phyloP scores from a whole-genome alignment of 2,888 invertebrate genomes.

The Chymomyza fuscimana region DNA sequence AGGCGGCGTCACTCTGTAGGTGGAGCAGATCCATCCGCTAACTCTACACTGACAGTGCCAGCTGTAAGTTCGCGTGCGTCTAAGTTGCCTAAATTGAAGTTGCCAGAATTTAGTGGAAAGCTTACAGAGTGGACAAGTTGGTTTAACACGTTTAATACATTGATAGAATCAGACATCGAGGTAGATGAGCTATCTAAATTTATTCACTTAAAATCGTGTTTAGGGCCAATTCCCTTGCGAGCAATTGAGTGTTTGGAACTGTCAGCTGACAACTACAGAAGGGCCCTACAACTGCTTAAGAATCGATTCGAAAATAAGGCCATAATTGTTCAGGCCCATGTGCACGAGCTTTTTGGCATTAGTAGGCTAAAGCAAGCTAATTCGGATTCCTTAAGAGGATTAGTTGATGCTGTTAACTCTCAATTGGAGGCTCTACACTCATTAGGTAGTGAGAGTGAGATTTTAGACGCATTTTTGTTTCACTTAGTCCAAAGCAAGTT shows the following conservation, averaged over 20 bases:
- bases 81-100: too few relatives aligned
- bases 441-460: too few relatives aligned
- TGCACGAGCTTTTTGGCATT: not conserved
- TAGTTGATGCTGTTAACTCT: conserved; percentile 10
- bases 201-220: conserved; percentile 18
- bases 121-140: conserved; percentile 16
- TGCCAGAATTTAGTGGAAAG: conserved; percentile 12
- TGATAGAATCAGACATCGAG: conserved; percentile 13
- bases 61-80: not conserved
- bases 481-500: not conserved
- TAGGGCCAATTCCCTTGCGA: conserved; percentile 12
- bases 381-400: not conserved
- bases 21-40: not conserved
- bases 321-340: conserved; percentile 15
- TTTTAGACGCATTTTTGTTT: not conserved
- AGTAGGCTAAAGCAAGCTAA: not conserved
- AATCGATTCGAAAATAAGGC: conserved; percentile 6
- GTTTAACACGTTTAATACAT: conserved; percentile 5
- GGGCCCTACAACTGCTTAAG: conserved; percentile 2
- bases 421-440: conserved; percentile 1
- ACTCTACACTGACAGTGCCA: not conserved
- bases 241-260: conserved; percentile 21
- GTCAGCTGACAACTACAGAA: conserved; percentile 10
- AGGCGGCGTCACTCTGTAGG: not conserved
- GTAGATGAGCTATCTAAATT: conserved; percentile 20